Evolutionary conservation across 2,797 vertebrate genomes (phyloP), one percentile per base, ranked within the genome.

Genomic region (Ibycter americanus): DNA sequence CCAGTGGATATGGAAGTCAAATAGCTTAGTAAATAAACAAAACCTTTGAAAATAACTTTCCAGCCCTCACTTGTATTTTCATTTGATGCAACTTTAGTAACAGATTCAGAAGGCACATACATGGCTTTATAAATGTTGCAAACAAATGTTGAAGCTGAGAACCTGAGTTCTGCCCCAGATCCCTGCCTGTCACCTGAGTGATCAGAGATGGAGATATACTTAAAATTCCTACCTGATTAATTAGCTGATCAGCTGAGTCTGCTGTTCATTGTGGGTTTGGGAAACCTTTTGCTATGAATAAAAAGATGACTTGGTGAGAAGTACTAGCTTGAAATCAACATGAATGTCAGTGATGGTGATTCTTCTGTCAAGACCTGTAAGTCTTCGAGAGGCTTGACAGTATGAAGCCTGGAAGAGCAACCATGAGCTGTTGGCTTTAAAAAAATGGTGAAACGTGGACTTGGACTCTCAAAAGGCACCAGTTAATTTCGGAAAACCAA

Each of bases 11-110:
- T 56, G 34, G 12, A 87, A 46, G 25, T 51, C 66, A 54, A 61
- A 67, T 66, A 40, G 26, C 55, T 93, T 38, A 66, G 65, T 74
- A 88, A 96, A 93, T 82, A 95, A 96, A 70, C 56, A 63, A 93
- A 96, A 32, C 38, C 42, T 77, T 91, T 68, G 56, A 65, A 93
- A 70, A 49, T 87, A 73, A 49, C 55, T 66, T 79, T 40, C n/a
- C 42, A 84, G 31, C 9, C 52, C 29, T 91, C 44, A n/a, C 32
- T 18, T n/a, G 22, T 14, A 22, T 78, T 73, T 66, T 8, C 29
- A 76, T 68, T 54, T 66, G 7, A 14, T 78, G 19, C 3, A 46
- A n/a, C 11, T 85, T 83, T 26, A 42, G 38, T 46, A 31, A 14
- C 18, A 87, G 22, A n/a, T 46, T 83, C 20, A 27, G 46, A 68